Evolutionary conservation across 2,888 invertebrate genomes (phyloP).

Genomic region (Lampropteryx suffumata): DNA sequence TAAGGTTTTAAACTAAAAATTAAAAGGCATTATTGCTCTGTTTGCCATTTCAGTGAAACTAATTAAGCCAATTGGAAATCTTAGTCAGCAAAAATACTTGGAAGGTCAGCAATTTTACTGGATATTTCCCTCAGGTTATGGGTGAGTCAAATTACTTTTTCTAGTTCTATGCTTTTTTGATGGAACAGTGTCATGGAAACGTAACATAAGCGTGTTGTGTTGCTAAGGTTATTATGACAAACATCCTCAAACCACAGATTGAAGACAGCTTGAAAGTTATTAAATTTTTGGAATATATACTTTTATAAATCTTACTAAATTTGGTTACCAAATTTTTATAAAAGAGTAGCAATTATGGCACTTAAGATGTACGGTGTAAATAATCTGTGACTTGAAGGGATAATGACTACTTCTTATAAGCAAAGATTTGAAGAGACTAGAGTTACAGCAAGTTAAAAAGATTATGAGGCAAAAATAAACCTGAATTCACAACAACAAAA

Average conservation of each 20-base stretch:
- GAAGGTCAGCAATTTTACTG: not conserved
- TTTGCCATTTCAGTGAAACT: not conserved
- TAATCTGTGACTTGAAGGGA: constrained; percentile 19
- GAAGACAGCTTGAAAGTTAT: no score
- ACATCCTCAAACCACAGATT: constrained; percentile 15
- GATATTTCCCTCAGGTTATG: not conserved
- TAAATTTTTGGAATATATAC: not conserved
- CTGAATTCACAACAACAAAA: not conserved
- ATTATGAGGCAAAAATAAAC: not conserved
- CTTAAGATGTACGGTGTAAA: no score
- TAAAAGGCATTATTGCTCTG: not conserved
- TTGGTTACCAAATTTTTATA: no score
- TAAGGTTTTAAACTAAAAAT: no score
- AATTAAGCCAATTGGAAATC: not conserved
- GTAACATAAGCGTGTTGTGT: constrained; percentile 19
- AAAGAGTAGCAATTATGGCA: no score
- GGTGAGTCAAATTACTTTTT: constrained; percentile 18
- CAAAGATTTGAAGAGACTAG: constrained; percentile 41
- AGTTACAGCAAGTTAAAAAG: constrained; percentile 47
- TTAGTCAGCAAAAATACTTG: constrained; percentile 1
- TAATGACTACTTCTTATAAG: constrained; percentile 32
- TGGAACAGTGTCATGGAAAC: constrained; percentile 18
- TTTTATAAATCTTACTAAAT: no score
- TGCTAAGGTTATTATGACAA: constrained; percentile 13
- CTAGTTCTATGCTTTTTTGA: constrained; percentile 13